Evolutionary conservation across 1,140 invertebrate species (phyloP), one percentile per base, ranked within the genome.

Genomic region (Penaeus chinensis): DNA sequence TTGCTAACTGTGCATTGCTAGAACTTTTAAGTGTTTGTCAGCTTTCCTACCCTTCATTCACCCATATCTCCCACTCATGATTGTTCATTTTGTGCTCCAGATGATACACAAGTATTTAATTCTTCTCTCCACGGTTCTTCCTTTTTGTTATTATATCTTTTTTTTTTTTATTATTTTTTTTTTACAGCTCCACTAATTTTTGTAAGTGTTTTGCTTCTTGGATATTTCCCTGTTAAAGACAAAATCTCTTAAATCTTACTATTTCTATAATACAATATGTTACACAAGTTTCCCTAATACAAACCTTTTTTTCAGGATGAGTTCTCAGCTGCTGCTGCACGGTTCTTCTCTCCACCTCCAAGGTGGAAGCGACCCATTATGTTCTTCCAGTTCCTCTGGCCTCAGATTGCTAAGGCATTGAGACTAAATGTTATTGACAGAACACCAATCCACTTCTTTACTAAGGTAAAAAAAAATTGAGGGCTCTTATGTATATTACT

Each of bases 311-410:
- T 66, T 19, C 81, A 90, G 90, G 83, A 90, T 78, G 90, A 90
- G 47, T 90, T 90, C 78, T 89, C 84, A 65, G 85, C 88, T 10
- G 90, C 90, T 42, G 90, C 90, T 0, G 90, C 88, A 2, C 60
- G 88, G 37, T 90, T 90, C 66, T 90, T 90, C 79, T 66, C 63
- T 24, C 85, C 87, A 19, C 78, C 85, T 7, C 54, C 87, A 20
- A 78, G 74, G 32, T 90, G 90, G 90, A 89, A 89, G 85, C 77
- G 88, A 60, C 90, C 90, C 4, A 65, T 90, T 60, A 62, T 90
- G 22, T 90, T 89, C 82, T 81, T 98, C 27, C 90, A 90, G 85
- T 89, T 89, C 76, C 71, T 87, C 16, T 74, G 78, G 62, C 90
- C 90, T 4, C 90, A 90, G 20, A 78, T 91, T 47, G 85, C 89